These are phyloP conservation scores for Athalia rosae DNA, from an alignment of 2,888 invertebrate genomes.

Conservation along the genomic window DNA sequence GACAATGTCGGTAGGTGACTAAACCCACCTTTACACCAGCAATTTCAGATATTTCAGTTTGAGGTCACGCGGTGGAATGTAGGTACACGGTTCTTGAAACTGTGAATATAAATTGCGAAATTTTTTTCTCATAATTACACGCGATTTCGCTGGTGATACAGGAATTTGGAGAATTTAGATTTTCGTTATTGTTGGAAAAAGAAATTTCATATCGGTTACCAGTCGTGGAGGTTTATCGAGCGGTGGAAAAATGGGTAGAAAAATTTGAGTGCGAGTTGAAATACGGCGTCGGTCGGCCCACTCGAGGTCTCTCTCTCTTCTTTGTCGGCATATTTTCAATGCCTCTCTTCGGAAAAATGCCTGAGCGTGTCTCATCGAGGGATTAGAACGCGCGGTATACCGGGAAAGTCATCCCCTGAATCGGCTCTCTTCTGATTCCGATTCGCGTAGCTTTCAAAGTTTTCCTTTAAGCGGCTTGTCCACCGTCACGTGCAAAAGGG, in stretches of 20 bases:
- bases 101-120: background rate
- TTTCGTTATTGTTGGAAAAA: no score
- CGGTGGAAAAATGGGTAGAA: background rate
- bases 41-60: slow-evolving; percentile 25
- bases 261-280: background rate
- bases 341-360: background rate
- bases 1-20: slow-evolving; percentile 4
- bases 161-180: no score
- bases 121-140: background rate
- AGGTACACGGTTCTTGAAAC: background rate
- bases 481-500: background rate
- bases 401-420: slow-evolving; percentile 22
- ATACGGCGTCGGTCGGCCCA: background rate
- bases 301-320: background rate
- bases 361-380: slow-evolving; percentile 11
- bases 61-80: slow-evolving; percentile 2
- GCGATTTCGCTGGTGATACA: no score
- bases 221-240: background rate
- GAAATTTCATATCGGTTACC: no score
- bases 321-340: background rate
- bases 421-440: background rate
- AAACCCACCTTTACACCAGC: no score
- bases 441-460: slow-evolving; percentile 13
- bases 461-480: slow-evolving; percentile 22
- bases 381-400: slow-evolving; percentile 8